Evolutionary conservation across 2,888 invertebrate genomes (phyloP).

Genomic region (Herminia tarsipennalis): DNA sequence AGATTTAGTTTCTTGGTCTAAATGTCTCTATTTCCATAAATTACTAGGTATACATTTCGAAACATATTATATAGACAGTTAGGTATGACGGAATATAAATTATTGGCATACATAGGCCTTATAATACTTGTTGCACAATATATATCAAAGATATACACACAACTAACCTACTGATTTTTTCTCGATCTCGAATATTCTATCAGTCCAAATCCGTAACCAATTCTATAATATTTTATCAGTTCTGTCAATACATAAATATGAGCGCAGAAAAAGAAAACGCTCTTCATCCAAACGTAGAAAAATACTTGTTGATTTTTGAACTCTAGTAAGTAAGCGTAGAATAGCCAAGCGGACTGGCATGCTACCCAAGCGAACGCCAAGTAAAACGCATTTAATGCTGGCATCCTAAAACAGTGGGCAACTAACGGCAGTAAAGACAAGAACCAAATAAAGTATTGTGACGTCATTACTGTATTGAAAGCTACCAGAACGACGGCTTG

Average conservation of each 20-base stretch:
- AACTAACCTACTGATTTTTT: constrained; percentile 4
- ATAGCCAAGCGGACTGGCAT: constrained; percentile 94
- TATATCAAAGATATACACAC: neutral
- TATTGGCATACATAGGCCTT: too few species aligned
- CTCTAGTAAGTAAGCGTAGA: constrained; percentile 96
- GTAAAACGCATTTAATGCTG: constrained; percentile 75
- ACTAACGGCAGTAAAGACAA: constrained; percentile 94
- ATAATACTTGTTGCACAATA: too few species aligned
- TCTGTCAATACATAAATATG: constrained; percentile 90
- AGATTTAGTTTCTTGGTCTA: too few species aligned
- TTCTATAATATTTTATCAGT: constrained; percentile 76
- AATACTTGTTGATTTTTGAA: constrained; percentile 94
- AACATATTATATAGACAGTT: too few species aligned
- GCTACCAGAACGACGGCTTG: constrained; percentile 95
- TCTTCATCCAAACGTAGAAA: constrained; percentile 92
- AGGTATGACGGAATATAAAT: too few species aligned
- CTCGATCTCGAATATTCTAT: constrained; percentile 11
- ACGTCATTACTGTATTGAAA: constrained; percentile 98
- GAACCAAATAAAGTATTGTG: constrained; percentile 99
- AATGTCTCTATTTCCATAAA: too few species aligned
- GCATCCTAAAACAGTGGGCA: constrained; percentile 88
- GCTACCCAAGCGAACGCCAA: constrained; percentile 87
- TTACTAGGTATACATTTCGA: too few species aligned
- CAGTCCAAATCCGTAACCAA: constrained; percentile 65
- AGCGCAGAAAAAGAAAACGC: constrained; percentile 92